Base-by-base conservation (phyloP, 2,888 invertebrate species). In the Morpho helenor region DNA sequence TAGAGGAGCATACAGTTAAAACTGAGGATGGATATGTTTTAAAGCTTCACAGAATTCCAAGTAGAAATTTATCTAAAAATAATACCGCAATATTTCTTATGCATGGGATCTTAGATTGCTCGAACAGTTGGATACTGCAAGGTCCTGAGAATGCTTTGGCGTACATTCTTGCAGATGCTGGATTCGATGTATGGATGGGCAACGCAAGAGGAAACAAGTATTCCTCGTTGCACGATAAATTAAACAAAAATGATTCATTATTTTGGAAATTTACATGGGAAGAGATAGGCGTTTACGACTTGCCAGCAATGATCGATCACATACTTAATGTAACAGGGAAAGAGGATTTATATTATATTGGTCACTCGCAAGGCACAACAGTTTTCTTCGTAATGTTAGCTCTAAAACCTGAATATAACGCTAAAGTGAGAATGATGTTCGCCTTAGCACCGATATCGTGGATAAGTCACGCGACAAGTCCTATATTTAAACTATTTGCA, bases 131-230 rank as follows among this genome's bases (percentile, higher is more conserved):
- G 94, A 85, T 96, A 1, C 79, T 94, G 1, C 92, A 93, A 69
- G 94, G 94, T 9, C 94, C 92, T 4, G 82, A 91, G 53, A 91
- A 92, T 65, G 92, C 89, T 68, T 63, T 89, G 57, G 96, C 82
- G 67, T 95, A 92, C 81, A 88, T 93, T 71, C 88, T 95, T 57
- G 91, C 94, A 0, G 93, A 95, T 62, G 72, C 80, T 49, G 94
- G 94, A 4, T 95, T 92, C 69, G 95, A 95, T 68, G 94, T 95
- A 0, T 97, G 97, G 97, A 74, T 97, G 75, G 96, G 96, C 1
- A 97, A 97, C 78, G 92, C 94, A 1, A 91, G 97, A 69, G 97
- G 97, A 0, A 97, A 96, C 78, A 92, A 92, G 1, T 94, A 95
- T 75, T 92, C 93, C 0, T 80, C 83, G 52, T 83, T 79, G 1